phyloP scores from a whole-genome alignment of 2,113 vertebrate genomes.

The Apus apus region DNA sequence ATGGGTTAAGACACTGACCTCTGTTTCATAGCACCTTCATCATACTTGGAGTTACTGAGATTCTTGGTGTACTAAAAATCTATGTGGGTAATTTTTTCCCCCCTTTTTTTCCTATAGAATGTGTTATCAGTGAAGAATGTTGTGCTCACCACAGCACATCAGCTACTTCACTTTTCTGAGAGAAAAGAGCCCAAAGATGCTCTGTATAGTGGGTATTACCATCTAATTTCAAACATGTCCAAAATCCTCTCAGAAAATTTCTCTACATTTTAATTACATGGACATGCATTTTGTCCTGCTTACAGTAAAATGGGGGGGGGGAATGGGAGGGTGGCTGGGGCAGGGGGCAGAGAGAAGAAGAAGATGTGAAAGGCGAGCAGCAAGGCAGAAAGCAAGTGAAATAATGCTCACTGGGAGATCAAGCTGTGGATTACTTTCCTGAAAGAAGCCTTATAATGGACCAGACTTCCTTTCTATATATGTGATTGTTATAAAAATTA shows the following conservation, averaged over 20 bases:
- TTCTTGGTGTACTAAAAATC: background rate
- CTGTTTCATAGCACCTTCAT: background rate
- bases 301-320: background rate
- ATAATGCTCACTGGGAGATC: background rate
- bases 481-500: background rate
- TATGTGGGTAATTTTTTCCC: rapidly evolving
- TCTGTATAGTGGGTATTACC: background rate
- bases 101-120: background rate
- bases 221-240: background rate
- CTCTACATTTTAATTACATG: background rate
- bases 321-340: background rate
- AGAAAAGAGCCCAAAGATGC: background rate
- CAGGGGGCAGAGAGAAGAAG: background rate
- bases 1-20: background rate
- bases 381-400: background rate
- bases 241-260: background rate
- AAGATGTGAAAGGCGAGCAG: background rate
- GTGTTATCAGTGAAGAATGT: background rate
- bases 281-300: background rate
- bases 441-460: background rate
- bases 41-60: background rate
- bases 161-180: background rate
- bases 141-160: background rate
- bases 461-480: background rate
- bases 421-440: background rate